A percentile compares a stretch with the other conserved stretches of the same genome.
Conservation (phyloP, 1,140 invertebrate species). For the Brevipalpus yothersi region DNA sequence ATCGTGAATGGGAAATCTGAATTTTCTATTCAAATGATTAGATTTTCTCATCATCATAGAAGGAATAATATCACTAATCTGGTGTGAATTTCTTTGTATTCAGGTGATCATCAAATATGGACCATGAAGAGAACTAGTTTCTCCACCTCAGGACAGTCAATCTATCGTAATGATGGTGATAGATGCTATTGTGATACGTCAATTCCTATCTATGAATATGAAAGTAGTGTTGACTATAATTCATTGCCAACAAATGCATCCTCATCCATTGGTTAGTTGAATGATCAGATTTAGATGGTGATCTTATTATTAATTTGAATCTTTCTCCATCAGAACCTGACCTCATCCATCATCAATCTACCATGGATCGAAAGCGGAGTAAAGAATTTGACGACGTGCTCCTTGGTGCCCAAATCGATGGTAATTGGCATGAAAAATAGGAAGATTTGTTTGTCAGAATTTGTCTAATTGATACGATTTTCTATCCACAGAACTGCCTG, state of each 20-base stretch:
- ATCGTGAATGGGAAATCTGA: too few relatives aligned
- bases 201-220: neutral
- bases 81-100: neutral
- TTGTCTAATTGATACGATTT: too few relatives aligned
- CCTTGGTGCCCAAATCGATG: too few relatives aligned
- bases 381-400: too few relatives aligned
- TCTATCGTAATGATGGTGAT: neutral
- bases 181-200: conserved; percentile 1
- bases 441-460: too few relatives aligned
- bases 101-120: neutral
- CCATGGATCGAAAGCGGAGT: neutral
- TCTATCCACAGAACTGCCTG: too few relatives aligned
- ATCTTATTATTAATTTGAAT: neutral
- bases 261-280: too few relatives aligned
- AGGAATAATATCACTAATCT: too few relatives aligned
- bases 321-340: neutral
- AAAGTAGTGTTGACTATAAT: neutral
- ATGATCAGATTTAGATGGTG: neutral
- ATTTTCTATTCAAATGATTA: too few relatives aligned
- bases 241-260: neutral
- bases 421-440: too few relatives aligned
- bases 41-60: too few relatives aligned
- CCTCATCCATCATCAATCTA: neutral
- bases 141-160: neutral
- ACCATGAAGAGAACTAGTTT: neutral